These are phyloP conservation scores for Strongylocentrotus purpuratus DNA, from an alignment of 35 echinoderm and acorn worm species.

Conservation along the genomic window DNA sequence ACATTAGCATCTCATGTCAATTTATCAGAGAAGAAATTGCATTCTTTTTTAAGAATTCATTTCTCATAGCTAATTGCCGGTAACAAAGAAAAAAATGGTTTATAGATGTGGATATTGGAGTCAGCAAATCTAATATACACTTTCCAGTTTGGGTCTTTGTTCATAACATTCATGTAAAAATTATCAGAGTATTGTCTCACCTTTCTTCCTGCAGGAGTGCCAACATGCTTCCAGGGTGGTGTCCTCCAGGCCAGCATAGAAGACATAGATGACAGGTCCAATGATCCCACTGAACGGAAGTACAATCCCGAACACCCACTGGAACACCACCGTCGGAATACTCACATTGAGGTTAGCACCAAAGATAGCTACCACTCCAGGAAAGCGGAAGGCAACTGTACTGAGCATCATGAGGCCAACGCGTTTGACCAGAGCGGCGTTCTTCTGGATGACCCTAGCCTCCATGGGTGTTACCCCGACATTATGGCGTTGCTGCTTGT, in stretches of 20 bases:
- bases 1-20: too few species aligned
- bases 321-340: conserved; percentile 38
- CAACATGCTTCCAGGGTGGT: conserved; percentile 38
- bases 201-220: conserved; percentile 47
- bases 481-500: conserved; percentile 31
- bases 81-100: neutral
- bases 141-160: too few species aligned
- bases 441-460: conserved; percentile 57
- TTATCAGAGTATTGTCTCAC: neutral
- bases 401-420: conserved; percentile 54
- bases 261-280: conserved; percentile 55
- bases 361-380: conserved; percentile 33
- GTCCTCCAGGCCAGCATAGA: conserved; percentile 48
- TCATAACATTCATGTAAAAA: neutral
- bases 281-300: conserved; percentile 48
- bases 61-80: too few species aligned
- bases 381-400: conserved; percentile 53
- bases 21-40: too few species aligned
- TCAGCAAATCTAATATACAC: too few species aligned
- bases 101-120: neutral
- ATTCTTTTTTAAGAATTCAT: too few species aligned
- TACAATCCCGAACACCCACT: conserved; percentile 69
- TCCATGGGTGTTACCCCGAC: conserved; percentile 59
- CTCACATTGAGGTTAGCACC: conserved; percentile 36
- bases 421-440: conserved; percentile 59